Percentiles rank a stretch among this genome's conserved stretches.
These are phyloP conservation scores for Phallusia fumigata DNA, from an alignment of 23 tunicate genomes.

Conservation along the genomic window DNA sequence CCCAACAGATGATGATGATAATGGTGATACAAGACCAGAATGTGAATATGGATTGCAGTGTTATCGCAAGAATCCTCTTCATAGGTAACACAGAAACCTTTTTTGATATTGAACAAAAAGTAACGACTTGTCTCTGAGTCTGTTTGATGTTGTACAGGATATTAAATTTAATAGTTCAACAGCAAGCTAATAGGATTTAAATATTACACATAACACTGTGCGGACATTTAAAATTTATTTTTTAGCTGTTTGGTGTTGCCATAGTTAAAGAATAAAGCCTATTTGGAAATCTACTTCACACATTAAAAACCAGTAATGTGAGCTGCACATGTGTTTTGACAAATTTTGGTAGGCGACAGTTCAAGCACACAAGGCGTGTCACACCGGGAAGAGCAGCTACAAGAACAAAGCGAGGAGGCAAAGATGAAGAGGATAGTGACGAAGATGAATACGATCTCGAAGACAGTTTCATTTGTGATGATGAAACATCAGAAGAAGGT, in stretches of 20 bases:
- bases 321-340: too few species aligned
- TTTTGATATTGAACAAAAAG: too few species aligned
- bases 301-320: too few species aligned
- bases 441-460: conserved; percentile 53
- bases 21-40: conserved; percentile 38
- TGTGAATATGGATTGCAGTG: conserved; percentile 80
- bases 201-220: too few species aligned
- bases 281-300: too few species aligned
- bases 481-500: conserved; percentile 36
- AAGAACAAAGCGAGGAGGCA: not conserved
- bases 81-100: not conserved
- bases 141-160: too few species aligned
- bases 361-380: conserved; percentile 61
- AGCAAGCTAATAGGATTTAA: too few species aligned
- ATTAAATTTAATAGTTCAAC: too few species aligned
- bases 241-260: too few species aligned
- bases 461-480: conserved; percentile 71
- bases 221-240: too few species aligned
- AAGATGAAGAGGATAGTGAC: conserved; percentile 24
- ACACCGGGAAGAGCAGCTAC: conserved; percentile 47
- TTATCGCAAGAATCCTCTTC: conserved; percentile 64
- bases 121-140: too few species aligned
- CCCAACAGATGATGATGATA: conserved; percentile 13
- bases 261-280: too few species aligned
- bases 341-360: conserved; percentile 24